Base-by-base conservation (phyloP, 2,888 invertebrate species). In the Drosophila stalkeri region DNA sequence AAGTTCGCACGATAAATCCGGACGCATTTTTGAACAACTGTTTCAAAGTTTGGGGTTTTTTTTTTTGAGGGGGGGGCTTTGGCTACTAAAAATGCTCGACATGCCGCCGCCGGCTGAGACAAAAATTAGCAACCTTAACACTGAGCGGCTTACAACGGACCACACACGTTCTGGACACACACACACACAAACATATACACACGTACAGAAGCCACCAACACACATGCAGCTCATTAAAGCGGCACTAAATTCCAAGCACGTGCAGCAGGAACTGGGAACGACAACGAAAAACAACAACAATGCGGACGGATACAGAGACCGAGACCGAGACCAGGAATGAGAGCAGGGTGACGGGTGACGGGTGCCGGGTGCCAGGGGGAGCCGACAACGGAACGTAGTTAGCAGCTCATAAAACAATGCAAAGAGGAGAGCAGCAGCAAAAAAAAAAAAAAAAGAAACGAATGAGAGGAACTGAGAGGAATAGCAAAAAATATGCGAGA, bases 391-490 rank as follows among this genome's bases (percentile, higher is more conserved):
- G 74, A 80, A 85, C 71, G 90, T 90, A 86, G 85, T 86, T 86
- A 86, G 85, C 90, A 86, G 85, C 85, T 86, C 90, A 90, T 86
- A 90, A 90, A 90, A 84, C 86, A 86, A 84, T 76, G 84, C 77
- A 79, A 65, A 64, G 41, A 49, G 57, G 39, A 68, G 51, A 60
- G 27, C 16, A 77, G 47, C 31, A 23, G 37, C 12, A 46, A 44
- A 54, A 41, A 31, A 43, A 2, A 11, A 1, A 37, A 44, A 3
- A n/a, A 31, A 20, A 18, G n/a, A 33, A 3, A 23, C 2, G 11
- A 33, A 23, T 0, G 27, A 35, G n/a, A 31, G 23, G 2, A 18
- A 33, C 14, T 1, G 51, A 7, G 51, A 56, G 11, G 44, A n/a
- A 33, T 49, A 31, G 12, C 33, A 51, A 27, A 55, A 59, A 54